These are phyloP conservation scores for Nycticorax nycticorax DNA, from an alignment of 2,113 vertebrate species.

Conservation along the genomic window DNA sequence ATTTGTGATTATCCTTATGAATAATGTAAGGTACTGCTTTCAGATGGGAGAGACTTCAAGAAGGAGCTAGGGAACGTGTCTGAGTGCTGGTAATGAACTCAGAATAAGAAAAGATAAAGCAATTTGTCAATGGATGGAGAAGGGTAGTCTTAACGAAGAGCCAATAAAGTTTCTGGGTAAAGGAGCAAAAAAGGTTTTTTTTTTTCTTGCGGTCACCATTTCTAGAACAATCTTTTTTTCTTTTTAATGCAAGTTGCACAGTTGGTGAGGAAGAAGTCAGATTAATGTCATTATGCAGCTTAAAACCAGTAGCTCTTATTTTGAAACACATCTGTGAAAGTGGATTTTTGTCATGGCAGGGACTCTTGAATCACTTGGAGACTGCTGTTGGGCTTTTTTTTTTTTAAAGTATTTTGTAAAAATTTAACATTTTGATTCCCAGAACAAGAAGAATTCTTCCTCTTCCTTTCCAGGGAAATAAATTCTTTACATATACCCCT, in stretches of 20 bases:
- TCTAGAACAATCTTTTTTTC: neutral
- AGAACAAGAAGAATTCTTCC: neutral
- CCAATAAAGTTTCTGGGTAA: neutral
- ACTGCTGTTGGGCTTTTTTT: neutral
- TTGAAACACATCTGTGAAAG: neutral
- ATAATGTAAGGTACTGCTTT: constrained; percentile 56
- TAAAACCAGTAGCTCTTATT: neutral
- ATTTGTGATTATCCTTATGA: constrained; percentile 62
- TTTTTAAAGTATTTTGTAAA: neutral
- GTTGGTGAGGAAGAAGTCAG: neutral
- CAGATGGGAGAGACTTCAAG: neutral
- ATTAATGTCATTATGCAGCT: neutral
- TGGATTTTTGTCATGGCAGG: neutral
- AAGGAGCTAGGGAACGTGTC: neutral
- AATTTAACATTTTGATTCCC: neutral
- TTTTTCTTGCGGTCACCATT: neutral
- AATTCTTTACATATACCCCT: neutral
- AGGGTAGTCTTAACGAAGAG: neutral
- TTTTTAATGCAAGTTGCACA: neutral
- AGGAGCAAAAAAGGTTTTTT: neutral
- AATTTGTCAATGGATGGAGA: neutral
- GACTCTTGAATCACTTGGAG: neutral
- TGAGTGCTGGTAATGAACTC: neutral
- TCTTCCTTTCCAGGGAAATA: neutral
- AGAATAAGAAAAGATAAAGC: neutral